phyloP scores from a whole-genome alignment of 2,113 vertebrate species.

The Bos indicus region DNA sequence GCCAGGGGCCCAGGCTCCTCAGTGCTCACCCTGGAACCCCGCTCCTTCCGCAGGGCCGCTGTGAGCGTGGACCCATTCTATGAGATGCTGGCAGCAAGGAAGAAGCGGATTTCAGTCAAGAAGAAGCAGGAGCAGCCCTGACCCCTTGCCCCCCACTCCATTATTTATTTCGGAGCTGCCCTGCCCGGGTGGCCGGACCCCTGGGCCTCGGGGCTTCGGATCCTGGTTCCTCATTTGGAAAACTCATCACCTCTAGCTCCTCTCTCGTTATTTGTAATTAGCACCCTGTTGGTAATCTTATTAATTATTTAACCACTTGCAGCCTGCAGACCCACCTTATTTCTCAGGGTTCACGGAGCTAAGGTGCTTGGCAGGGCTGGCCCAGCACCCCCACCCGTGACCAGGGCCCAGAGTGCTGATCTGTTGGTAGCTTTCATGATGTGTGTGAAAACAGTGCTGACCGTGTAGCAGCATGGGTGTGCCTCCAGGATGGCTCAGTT shows the following conservation, averaged over 20 bases:
- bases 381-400: accelerated
- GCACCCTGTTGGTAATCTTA: conserved; percentile 70
- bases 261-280: conserved; percentile 63
- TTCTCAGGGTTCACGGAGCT: background rate
- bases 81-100: conserved; percentile 94
- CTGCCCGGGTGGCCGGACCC: conserved; percentile 59
- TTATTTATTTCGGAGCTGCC: conserved; percentile 64
- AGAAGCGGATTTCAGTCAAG: conserved; percentile 95
- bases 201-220: conserved; percentile 55
- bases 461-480: accelerated
- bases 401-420: accelerated
- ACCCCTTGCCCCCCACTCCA: conserved; percentile 17
- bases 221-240: conserved; percentile 40
- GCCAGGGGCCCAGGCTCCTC: accelerated
- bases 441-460: background rate
- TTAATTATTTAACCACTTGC: conserved; percentile 53
- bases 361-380: background rate
- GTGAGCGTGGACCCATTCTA: conserved; percentile 96
- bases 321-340: conserved; percentile 16
- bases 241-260: conserved; percentile 36
- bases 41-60: conserved; percentile 81
- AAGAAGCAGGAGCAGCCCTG: conserved; percentile 90
- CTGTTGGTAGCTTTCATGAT: background rate
- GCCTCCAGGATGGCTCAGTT: accelerated
- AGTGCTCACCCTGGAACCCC: background rate